Evolutionary conservation across 1,140 invertebrate species (phyloP), one percentile per base, ranked within the genome.

Genomic region (Scaptodrosophila lebanonensis): DNA sequence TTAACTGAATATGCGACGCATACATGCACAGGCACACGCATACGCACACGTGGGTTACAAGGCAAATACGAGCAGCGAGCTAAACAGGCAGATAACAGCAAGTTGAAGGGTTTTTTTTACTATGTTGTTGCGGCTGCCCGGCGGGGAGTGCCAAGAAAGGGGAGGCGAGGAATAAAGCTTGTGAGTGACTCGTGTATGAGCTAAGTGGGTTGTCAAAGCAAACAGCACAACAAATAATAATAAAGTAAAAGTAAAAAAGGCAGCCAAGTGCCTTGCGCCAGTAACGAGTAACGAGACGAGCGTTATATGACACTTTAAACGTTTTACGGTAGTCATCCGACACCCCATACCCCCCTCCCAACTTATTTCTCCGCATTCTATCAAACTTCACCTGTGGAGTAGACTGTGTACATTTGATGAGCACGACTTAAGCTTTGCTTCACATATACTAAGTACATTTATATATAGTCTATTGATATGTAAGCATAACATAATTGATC

Each of bases 191-290:
- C 72, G 47, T 77, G 62, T 79, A 57, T 53, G 51, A 59, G 79
- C 54, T 64, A 64, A 77, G 73, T 79, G 73, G 73, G 69, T 69
- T 79, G 64, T 82, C 69, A 79, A 82, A 73, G 73, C 57, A 73
- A 77, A 77, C 68, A 75, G 45, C 65, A 73, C 64, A 75, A 38
- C 35, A 38, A 11, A 77, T 77, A 79, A 82, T 72, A 82, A 73
- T 69, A 82, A 73, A 79, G 66, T 53, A 44, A 36, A 32, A 57
- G n/a, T n/a, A n/a, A 60, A 53, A 27, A 49, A 51, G 54, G 48
- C 47, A 64, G 36, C 39, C 54, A 64, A 64, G 48, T 58, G 54
- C 52, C 47, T 47, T 49, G n/a, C n/a, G n/a, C n/a, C n/a, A n/a
- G 47, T 54, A 54, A 45, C 51, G 52, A 54, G 51, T 49, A 60